Conservation (phyloP, 2,113 vertebrate genomes). For the Struthio camelus region DNA sequence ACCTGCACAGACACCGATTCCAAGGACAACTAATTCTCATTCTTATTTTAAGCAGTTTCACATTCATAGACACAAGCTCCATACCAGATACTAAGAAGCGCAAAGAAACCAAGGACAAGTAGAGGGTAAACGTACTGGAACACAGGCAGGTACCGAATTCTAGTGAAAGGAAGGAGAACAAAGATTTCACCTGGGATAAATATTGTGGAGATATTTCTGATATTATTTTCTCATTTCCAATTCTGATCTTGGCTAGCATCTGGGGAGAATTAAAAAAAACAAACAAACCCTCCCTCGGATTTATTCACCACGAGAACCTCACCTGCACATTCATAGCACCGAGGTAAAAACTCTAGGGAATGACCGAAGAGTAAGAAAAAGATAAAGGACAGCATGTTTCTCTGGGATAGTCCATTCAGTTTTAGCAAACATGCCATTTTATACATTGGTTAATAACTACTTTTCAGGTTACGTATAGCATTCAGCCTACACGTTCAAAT, state of each 20-base stretch:
- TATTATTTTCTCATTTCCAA: background rate
- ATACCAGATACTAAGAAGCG: background rate
- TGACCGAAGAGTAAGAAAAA: background rate
- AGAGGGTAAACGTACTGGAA: background rate
- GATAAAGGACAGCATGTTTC: background rate
- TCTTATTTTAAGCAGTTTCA: background rate
- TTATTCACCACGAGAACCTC: background rate
- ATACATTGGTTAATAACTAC: background rate
- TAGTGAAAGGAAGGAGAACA: background rate
- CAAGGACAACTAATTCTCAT: background rate
- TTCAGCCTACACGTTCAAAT: background rate
- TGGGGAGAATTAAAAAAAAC: background rate
- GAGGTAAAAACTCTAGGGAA: background rate
- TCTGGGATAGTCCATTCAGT: background rate
- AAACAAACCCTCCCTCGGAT: background rate
- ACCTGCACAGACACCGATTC: background rate
- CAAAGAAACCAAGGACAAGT: background rate
- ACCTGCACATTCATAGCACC: background rate
- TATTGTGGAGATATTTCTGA: background rate
- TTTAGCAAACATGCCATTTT: background rate
- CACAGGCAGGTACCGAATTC: background rate
- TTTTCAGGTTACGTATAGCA: background rate
- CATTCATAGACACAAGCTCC: background rate
- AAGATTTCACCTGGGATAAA: background rate
- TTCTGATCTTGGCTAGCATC: background rate